A percentile compares a stretch with the other conserved stretches of the same genome.
Evolutionary conservation across 1,140 invertebrate genomes (phyloP).

Genomic region (Drosophila arizonae): DNA sequence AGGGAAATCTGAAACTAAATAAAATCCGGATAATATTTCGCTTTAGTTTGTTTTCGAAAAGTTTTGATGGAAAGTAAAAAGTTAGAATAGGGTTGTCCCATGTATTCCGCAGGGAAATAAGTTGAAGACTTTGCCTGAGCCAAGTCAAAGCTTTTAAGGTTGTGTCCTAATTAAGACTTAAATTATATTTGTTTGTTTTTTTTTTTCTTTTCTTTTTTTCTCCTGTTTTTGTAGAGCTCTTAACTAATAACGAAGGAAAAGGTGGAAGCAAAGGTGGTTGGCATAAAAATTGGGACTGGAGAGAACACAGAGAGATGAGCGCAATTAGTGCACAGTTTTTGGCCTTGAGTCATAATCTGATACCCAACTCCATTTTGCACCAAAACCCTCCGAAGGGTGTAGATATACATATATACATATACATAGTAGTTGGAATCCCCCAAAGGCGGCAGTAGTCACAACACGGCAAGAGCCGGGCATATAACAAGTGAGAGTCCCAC

Average conservation of each 20-base stretch:
- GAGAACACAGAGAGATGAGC: not conserved
- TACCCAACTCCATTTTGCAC: slow-evolving; percentile 4
- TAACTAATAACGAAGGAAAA: slow-evolving; percentile 10
- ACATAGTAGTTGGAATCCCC: not conserved
- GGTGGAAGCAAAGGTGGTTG: slow-evolving; percentile 3
- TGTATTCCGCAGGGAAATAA: not conserved
- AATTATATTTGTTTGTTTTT: not conserved
- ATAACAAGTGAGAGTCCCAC: not conserved
- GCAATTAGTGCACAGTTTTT: slow-evolving; percentile 12
- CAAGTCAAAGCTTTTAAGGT: not conserved
- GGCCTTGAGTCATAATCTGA: slow-evolving; percentile 17
- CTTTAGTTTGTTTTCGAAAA: too few species aligned
- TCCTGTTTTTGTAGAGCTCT: not conserved
- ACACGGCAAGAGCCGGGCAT: not conserved
- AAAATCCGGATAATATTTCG: too few species aligned
- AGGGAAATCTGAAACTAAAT: too few species aligned
- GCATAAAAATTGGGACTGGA: not conserved
- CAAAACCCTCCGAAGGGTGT: not conserved
- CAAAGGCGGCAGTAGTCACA: not conserved
- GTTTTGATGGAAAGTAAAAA: slow-evolving; percentile 9
- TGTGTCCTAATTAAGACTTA: slow-evolving; percentile 5
- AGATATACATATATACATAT: not conserved
- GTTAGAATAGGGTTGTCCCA: not conserved
- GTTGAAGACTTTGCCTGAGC: not conserved
- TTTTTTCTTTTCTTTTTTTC: too few species aligned